phyloP scores from a whole-genome alignment of 2,888 invertebrate genomes.

The Pyrgus malvae region DNA sequence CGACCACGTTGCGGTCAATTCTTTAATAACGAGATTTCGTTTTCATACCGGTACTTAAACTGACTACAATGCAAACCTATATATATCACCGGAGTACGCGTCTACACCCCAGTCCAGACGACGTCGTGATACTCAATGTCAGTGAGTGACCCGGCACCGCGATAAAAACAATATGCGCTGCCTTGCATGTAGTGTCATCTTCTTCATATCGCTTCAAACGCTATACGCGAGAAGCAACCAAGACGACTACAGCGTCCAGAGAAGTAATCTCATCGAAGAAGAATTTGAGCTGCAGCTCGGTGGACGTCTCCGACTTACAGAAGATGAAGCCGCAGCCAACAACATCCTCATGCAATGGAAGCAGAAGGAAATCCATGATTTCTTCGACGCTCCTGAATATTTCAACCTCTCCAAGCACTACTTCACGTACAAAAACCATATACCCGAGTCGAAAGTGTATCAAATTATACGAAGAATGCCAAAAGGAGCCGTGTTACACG shows the following conservation, averaged over 20 bases:
- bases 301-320: slow-evolving; percentile 63
- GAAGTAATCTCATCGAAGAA: slow-evolving; percentile 50
- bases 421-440: slow-evolving; percentile 80
- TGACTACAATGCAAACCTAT: slow-evolving; percentile 30
- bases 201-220: slow-evolving; percentile 27
- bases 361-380: slow-evolving; percentile 70
- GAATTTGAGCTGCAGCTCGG: slow-evolving; percentile 77
- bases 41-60: slow-evolving; percentile 10
- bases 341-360: slow-evolving; percentile 82
- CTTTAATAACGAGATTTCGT: slow-evolving; percentile 16
- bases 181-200: slow-evolving; percentile 27
- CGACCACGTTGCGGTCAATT: slow-evolving; percentile 17
- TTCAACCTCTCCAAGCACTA: slow-evolving; percentile 86
- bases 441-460: slow-evolving; percentile 85
- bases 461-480: slow-evolving; percentile 85
- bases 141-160: slow-evolving; percentile 32
- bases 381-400: slow-evolving; percentile 65
- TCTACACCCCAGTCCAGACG: slow-evolving; percentile 33
- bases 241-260: slow-evolving; percentile 44
- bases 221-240: slow-evolving; percentile 38
- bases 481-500: slow-evolving; percentile 88
- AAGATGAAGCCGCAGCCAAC: slow-evolving; percentile 77
- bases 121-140: slow-evolving; percentile 33
- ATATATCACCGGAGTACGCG: slow-evolving; percentile 37
- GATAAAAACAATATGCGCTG: slow-evolving; percentile 32